Evolutionary conservation across 2,888 invertebrate genomes (phyloP), one percentile per base, ranked within the genome.

Genomic region (Acleris emargana): DNA sequence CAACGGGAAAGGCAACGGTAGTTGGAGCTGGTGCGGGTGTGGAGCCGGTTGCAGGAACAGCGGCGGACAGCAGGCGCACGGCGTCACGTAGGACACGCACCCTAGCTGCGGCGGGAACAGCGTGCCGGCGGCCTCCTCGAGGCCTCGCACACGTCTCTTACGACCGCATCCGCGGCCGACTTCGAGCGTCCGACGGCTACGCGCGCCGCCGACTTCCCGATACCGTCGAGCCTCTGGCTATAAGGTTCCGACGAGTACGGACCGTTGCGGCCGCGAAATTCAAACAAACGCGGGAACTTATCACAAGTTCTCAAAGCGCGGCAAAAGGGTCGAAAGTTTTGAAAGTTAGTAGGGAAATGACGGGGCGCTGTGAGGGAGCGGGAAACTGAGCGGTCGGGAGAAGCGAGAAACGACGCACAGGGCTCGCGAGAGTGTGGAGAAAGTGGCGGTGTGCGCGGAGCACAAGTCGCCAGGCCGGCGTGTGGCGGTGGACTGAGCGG

Each of bases 101-200:
- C 90, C 91, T 76, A 91, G 89, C 92, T 91, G 92, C 92, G 91
- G 91, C 87, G 91, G 89, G 89, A 92, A 92, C 92, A 92, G 91
- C 91, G 91, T 91, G 92, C 82, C 90, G 91, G 91, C 91, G 91
- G 91, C 91, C 92, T 91, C 91, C 86, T 79, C 73, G 92, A 91
- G 91, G 91, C 92, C 92, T 88, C 81, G 84, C 82, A 84, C 87
- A 75, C 86, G 86, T 86, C 84, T 88, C 88, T 90, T 78, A 91
- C 88, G 89, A 90, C 89, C 91, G 90, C 91, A 91, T 90, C 84
- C 87, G 79, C 91, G 87, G 89, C 90, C 87, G 84, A 86, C 84
- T 81, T 80, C 84, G 74, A 82, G 74, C 82, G 80, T 78, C 82
- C 86, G 87, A 90, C 91, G 88, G 88, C 84, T 69, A 82, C 84